A percentile compares a stretch with the other conserved stretches of the same genome.
phyloP scores from a whole-genome alignment of 1,140 invertebrate genomes.

The Liolophura sinensis region DNA sequence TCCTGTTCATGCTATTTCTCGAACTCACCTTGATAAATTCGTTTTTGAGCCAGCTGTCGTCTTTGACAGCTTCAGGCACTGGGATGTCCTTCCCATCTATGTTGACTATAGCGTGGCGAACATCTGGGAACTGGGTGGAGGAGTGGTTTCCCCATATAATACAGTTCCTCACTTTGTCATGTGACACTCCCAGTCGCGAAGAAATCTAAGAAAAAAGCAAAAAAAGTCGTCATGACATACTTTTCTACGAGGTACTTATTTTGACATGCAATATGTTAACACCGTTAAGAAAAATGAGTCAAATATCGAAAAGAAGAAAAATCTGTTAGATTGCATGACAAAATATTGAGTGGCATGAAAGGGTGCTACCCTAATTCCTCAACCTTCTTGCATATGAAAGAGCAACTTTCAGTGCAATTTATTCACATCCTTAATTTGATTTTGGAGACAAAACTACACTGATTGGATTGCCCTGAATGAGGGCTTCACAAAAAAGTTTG shows the following conservation, averaged over 20 bases:
- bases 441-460: no score
- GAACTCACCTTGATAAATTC: conserved; percentile 73
- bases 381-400: no score
- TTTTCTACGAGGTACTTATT: not conserved
- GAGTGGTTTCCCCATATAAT: conserved; percentile 99
- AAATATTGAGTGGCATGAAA: no score
- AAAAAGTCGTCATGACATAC: conserved; percentile 4
- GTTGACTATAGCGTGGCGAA: conserved; percentile 71
- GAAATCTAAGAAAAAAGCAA: conserved; percentile 60
- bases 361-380: no score
- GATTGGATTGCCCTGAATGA: no score
- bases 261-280: no score
- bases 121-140: conserved; percentile 97
- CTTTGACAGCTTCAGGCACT: conserved; percentile 76
- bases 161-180: conserved; percentile 82
- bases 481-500: no score
- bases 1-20: not conserved
- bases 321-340: no score
- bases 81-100: conserved; percentile 62
- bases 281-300: no score
- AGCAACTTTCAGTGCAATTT: no score
- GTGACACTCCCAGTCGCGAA: conserved; percentile 62
- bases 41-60: conserved; percentile 80
- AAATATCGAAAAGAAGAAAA: no score
- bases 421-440: no score